Evolutionary conservation across 2,888 invertebrate species (phyloP).

Genomic region (Unio delphinus): DNA sequence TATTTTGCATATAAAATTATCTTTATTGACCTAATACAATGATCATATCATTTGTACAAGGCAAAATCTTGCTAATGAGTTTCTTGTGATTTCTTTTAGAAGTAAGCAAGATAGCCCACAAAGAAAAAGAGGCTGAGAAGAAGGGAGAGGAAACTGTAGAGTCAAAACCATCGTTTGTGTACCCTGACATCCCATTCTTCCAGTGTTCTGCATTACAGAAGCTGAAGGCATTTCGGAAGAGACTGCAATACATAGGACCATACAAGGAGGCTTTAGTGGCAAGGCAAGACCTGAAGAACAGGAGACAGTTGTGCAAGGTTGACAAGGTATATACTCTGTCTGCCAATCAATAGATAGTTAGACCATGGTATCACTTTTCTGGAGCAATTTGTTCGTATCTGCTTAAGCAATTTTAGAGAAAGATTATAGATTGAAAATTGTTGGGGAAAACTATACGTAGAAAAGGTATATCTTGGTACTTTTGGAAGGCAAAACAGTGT

Average conservation of each 20-base stretch:
- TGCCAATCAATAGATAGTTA: neutral
- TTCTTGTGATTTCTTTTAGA: neutral
- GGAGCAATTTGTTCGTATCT: too few relatives aligned
- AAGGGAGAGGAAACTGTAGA: neutral
- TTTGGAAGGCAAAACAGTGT: too few relatives aligned
- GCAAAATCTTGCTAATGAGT: too few relatives aligned
- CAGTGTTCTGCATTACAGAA: slow-evolving; percentile 58
- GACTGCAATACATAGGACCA: slow-evolving; percentile 82
- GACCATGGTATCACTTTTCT: too few relatives aligned
- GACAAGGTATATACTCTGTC: slow-evolving; percentile 50
- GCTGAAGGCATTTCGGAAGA: slow-evolving; percentile 65
- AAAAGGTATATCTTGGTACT: too few relatives aligned
- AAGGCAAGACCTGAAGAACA: slow-evolving; percentile 83
- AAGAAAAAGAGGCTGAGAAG: slow-evolving; percentile 4
- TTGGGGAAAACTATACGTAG: too few relatives aligned
- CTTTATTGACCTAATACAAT: too few relatives aligned
- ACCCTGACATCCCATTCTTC: slow-evolving; percentile 62
- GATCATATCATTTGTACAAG: too few relatives aligned
- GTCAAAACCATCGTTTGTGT: slow-evolving; percentile 31
- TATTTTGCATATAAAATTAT: neutral
- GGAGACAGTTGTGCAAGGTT: slow-evolving; percentile 72
- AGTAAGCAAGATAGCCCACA: slow-evolving; percentile 8
- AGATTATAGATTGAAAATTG: too few relatives aligned
- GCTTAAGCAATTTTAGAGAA: too few relatives aligned
- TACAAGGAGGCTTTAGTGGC: slow-evolving; percentile 86